Evolutionary conservation across 1,140 invertebrate species (phyloP), one percentile per base, ranked within the genome.

Genomic region (Oryzaephilus surinamensis): DNA sequence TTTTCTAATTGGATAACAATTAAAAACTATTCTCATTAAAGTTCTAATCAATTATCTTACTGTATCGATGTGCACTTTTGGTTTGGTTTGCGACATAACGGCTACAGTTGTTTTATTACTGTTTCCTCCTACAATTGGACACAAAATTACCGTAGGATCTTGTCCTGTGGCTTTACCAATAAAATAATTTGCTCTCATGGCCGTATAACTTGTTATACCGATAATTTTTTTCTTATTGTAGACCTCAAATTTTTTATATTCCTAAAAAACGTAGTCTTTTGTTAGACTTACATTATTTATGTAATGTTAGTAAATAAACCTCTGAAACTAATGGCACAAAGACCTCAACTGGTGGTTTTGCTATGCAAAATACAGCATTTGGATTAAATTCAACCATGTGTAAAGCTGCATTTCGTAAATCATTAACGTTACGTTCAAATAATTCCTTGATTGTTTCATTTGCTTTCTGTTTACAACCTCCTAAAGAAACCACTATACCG

Each of bases 341-440:
- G 13, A 51, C 41, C 43, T 56, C 50, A 16, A 61, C 42, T 4
- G 58, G 57, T 12, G 57, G 57, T 18, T 48, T 58, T 1, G 55
- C 48, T 17, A 61, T 45, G 26, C 57, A 55, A 38, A 57, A 43
- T 23, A 61, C 43, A 8, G 43, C 50, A 28, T 50, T 50, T 1
- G 52, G 57, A 43, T 58, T 60, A 31, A 55, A 57, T 42, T 60
- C 58, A 4, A 50, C 32, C 20, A 52, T 42, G 31, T 58, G 45
- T 21, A 58, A 24, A 0, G 49, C 50, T 16, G 41, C 32, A 32
- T 48, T 51, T 18, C 55, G 35, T 0, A 61, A 47, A 38, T 56
- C 46, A 36, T 54, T 52, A 6, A 52, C 38, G 33, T 61, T 60
- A 37, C 42, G 43, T 16, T 55, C 50, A 15, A 61, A 61, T 14